phyloP scores from a whole-genome alignment of 2,797 vertebrate species.

The Cossypha dichroa region DNA sequence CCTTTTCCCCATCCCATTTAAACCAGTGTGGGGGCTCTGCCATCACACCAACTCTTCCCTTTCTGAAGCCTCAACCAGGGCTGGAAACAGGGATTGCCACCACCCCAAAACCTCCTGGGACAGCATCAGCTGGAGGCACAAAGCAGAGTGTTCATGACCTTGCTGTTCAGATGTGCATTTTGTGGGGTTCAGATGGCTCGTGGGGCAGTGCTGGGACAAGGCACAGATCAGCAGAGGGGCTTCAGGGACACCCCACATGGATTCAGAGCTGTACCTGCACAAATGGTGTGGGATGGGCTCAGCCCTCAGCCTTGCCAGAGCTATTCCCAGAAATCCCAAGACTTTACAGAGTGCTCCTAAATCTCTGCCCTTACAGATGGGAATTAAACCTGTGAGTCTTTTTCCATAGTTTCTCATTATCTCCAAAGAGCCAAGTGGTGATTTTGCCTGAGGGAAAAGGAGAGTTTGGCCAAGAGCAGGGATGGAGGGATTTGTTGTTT shows the following conservation, averaged over 20 bases:
- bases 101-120: not conserved
- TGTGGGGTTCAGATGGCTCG: not conserved
- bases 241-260: not conserved
- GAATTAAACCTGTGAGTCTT: not conserved
- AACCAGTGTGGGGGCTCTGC: not conserved
- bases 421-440: not conserved
- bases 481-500: constrained; percentile 19
- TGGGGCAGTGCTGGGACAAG: not conserved
- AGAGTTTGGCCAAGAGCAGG: not conserved
- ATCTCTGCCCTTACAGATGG: not conserved
- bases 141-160: accelerated
- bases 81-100: not conserved
- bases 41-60: not conserved
- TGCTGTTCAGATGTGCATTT: accelerated
- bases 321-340: not conserved
- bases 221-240: not conserved
- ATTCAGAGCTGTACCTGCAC: not conserved
- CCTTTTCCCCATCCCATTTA: not conserved
- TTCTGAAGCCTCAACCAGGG: not conserved
- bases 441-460: not conserved
- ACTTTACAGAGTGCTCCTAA: not conserved
- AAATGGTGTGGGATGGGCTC: not conserved
- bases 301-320: not conserved
- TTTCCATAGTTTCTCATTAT: not conserved
- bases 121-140: not conserved